Conservation (phyloP, 2,113 vertebrate species). For the Parus major region DNA sequence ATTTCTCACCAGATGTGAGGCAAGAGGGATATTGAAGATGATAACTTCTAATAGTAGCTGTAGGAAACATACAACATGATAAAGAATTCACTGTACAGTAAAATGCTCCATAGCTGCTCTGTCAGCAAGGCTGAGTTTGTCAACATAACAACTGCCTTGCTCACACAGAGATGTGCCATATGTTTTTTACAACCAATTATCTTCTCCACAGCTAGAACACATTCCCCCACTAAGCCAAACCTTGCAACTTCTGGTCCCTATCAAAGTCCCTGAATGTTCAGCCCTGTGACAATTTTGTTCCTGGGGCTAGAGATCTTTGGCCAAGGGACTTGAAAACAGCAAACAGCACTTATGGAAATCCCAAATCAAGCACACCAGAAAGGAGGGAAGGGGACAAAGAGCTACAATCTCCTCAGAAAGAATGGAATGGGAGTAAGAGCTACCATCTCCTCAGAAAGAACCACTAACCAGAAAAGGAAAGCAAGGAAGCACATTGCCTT, state of each 20-base stretch:
- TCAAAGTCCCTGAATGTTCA: not conserved
- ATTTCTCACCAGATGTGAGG: not conserved
- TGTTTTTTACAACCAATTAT: conserved; percentile 50
- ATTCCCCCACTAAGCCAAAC: not conserved
- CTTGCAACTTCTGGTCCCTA: not conserved
- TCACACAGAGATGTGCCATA: conserved; percentile 40
- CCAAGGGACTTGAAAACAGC: not conserved
- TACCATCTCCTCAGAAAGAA: not conserved
- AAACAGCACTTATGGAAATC: not conserved
- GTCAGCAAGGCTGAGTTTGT: conserved; percentile 2
- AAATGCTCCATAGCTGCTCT: not conserved
- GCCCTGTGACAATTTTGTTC: not conserved
- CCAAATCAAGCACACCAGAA: not conserved
- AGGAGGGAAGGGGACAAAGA: not conserved
- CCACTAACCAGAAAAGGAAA: not conserved
- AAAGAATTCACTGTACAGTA: not conserved
- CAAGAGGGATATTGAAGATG: not conserved
- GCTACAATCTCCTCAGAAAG: not conserved
- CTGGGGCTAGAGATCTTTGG: not conserved
- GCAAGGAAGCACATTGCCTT: not conserved
- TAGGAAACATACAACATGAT: not conserved
- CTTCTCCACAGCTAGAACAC: conserved; percentile 7
- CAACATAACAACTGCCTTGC: conserved; percentile 20
- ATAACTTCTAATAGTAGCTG: not conserved
- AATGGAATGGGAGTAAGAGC: not conserved